Base-by-base conservation (phyloP, 1,140 invertebrate species). In the Harpegnathos saltator region DNA sequence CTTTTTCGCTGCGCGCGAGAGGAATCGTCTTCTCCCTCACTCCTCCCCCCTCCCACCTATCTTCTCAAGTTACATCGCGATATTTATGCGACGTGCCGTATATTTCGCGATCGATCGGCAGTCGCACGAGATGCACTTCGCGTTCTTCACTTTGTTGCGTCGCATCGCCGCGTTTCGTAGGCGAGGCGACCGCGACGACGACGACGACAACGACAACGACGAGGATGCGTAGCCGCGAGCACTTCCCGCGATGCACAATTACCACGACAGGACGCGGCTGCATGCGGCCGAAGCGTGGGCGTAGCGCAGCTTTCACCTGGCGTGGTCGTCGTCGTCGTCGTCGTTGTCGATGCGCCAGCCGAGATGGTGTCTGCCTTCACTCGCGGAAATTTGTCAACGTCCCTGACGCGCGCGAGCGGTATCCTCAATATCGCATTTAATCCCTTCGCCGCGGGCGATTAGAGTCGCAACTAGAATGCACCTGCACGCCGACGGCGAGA, bases 231-330 rank as follows among this genome's bases (percentile, higher is more conserved):
- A 26, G 38, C 54, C 54, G 54, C 63, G 65, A 56, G 71, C 75
- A 75, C 85, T 86, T 87, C 85, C 72, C 75, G 72, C 59, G 81
- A 75, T 19, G 58, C 65, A 77, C 81, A 66, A 83, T 83, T 73
- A 68, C 69, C 69, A 63, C 24, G 80, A 75, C 72, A 66, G 66
- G 62, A 71, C 17, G 66, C 38, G 63, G 29, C 63, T 22, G 29
- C 52, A 59, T 9, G 38, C 82, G 19, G 74, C 63, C 61, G 50
- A 50, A 29, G 63, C 56, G 86, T 87, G 86, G 85, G 73, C 73
- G 86, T 63, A 77, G 9, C 74, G 58, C 48, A 33, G 82, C 85
- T 87, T 87, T 87, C 85, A 84, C 82, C 73, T 74, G 50, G 73
- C 38, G 58, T 81, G 84, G 52, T 58, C 63, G 68, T 63, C 50